Evolutionary conservation across 1,140 invertebrate species (phyloP), one percentile per base, ranked within the genome.

Genomic region (Euwallacea similis): DNA sequence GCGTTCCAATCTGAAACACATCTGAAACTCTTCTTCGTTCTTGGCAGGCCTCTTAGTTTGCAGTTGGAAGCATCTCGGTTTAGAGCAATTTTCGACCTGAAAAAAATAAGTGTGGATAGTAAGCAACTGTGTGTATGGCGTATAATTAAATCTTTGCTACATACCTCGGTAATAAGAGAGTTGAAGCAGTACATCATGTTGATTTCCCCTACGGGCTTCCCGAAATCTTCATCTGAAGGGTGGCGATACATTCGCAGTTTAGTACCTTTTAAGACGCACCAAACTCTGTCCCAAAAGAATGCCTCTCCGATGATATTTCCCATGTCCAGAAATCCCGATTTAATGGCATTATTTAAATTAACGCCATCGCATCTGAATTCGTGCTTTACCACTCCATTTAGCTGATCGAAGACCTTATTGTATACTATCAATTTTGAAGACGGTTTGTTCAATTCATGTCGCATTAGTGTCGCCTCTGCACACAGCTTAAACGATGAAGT

Each of bases 401-500:
- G 41, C 33, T 65, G 63, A 41, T n/a, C 7, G 10, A 71, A 74
- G 46, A 68, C 60, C 4, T 59, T 13, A 6, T 46, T 44, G 15
- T 53, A 7, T 2, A 47, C 0, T 4, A 13, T 15, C 10, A 73
- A 15, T 9, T n/a, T 62, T 0, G 53, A 6, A 7, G 53, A 53
- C 8, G 47, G n/a, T 15, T 66, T 47, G 8, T 62, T 61, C 0
- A 74, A 62, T 7, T 72, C 33, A 33, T 55, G 33, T 41, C 33
- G 64, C 6, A 66, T 74, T 11, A 74, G 42, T 0, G 53, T 64
- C 8, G 59, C 46, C 13, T 72, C 70, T 7, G 69, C 73, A 42
- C 69, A 72, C 6, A 64, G 43, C 7, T 65, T 56, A 46, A 74
- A 74, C 7, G 73, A 72, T 7, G 73, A 16, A n/a, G 58, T 69